phyloP scores from a whole-genome alignment of 1,140 invertebrate species.

The Globodera ellingtonae region DNA sequence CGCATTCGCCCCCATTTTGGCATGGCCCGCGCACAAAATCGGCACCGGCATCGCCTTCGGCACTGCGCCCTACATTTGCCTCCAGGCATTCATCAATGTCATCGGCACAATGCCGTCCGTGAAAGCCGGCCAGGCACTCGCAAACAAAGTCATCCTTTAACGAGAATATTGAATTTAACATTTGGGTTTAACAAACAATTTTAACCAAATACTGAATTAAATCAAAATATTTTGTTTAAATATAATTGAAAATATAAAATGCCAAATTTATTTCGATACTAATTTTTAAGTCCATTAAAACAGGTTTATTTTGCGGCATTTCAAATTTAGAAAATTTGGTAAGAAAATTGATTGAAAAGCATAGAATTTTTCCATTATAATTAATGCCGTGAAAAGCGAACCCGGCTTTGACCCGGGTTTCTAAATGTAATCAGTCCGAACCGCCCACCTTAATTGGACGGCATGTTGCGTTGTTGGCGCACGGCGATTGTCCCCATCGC shows the following conservation, averaged over 20 bases:
- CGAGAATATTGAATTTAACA: not conserved
- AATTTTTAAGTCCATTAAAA: too few relatives aligned
- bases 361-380: too few relatives aligned
- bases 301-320: too few relatives aligned
- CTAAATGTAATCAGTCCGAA: not conserved
- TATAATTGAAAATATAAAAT: too few relatives aligned
- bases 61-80: not conserved
- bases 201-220: too few relatives aligned
- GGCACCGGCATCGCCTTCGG: not conserved
- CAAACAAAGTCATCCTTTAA: slow-evolving; percentile 27
- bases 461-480: slow-evolving; percentile 18
- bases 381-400: too few relatives aligned
- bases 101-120: slow-evolving; percentile 20
- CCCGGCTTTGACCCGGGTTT: not conserved
- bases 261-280: too few relatives aligned
- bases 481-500: slow-evolving; percentile 8
- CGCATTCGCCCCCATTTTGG: slow-evolving; percentile 27
- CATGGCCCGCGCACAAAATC: not conserved
- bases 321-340: too few relatives aligned
- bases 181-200: too few relatives aligned
- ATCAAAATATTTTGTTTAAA: too few relatives aligned
- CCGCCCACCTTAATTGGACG: slow-evolving; percentile 11
- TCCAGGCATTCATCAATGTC: slow-evolving; percentile 26
- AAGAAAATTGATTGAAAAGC: too few relatives aligned
- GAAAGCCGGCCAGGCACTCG: slow-evolving; percentile 17